A percentile compares a stretch with the other conserved stretches of the same genome.
Conservation (phyloP, 1,140 invertebrate species). For the Drosophila persimilis region DNA sequence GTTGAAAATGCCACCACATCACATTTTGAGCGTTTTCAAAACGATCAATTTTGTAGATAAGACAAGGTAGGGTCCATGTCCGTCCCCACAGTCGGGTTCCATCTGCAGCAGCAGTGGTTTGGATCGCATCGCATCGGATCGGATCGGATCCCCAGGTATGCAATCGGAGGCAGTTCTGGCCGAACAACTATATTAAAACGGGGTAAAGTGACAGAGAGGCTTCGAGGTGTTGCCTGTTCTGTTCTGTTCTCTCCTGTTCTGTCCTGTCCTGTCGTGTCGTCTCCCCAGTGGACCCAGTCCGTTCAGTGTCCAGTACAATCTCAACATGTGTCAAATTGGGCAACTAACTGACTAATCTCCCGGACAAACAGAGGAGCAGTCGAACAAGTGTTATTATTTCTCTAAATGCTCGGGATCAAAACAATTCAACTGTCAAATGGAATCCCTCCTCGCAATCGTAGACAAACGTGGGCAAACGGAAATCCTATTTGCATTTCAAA, state of each 20-base stretch:
- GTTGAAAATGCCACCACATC: constrained; percentile 83
- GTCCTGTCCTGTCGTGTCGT: too few relatives aligned
- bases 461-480: constrained; percentile 36
- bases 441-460: constrained; percentile 4
- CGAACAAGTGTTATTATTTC: constrained; percentile 79
- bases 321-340: constrained; percentile 78
- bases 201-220: neutral
- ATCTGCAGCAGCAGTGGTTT: constrained; percentile 4
- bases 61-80: constrained; percentile 20
- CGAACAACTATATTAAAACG: constrained; percentile 45
- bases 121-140: neutral
- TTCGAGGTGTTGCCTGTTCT: too few relatives aligned
- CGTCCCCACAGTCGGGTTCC: neutral
- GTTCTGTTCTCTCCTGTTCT: too few relatives aligned
- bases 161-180: neutral
- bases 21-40: constrained; percentile 82
- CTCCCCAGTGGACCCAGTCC: neutral
- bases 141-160: constrained; percentile 6
- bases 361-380: constrained; percentile 51
- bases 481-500: constrained; percentile 83
- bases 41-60: constrained; percentile 82
- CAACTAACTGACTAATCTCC: constrained; percentile 79
- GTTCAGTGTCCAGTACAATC: constrained; percentile 40
- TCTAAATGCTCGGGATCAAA: constrained; percentile 60
- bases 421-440: constrained; percentile 71